phyloP scores from a whole-genome alignment of 2,888 invertebrate genomes.

The Ochropleura plecta region DNA sequence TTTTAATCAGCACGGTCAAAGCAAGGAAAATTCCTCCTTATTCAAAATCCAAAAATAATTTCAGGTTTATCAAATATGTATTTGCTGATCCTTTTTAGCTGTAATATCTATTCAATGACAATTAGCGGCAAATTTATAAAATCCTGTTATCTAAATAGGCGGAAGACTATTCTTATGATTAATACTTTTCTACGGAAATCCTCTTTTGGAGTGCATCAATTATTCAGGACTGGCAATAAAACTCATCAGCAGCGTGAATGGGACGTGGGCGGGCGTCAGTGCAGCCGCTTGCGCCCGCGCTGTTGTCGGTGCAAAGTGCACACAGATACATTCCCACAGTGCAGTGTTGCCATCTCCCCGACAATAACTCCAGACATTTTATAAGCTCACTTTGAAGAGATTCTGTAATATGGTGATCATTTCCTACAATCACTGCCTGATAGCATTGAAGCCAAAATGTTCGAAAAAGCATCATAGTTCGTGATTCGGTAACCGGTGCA shows the following conservation, averaged over 20 bases:
- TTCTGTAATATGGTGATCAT: not conserved
- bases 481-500: conserved; percentile 3
- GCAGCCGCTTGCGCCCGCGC: conserved; percentile 25
- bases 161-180: conserved; percentile 19
- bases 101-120: not conserved
- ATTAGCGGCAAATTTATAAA: not conserved
- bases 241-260: conserved; percentile 50
- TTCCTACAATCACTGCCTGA: not conserved
- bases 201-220: conserved; percentile 57
- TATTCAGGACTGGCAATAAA: conserved; percentile 64
- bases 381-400: conserved; percentile 4
- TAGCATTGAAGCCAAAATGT: not conserved
- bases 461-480: not conserved
- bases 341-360: conserved; percentile 42
- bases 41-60: not conserved
- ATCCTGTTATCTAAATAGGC: not conserved
- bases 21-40: not conserved
- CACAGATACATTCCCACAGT: conserved; percentile 50
- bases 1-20: conserved; percentile 19
- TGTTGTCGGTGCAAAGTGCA: not conserved
- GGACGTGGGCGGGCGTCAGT: conserved; percentile 60
- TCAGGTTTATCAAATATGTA: not conserved
- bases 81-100: not conserved
- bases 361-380: conserved; percentile 14
- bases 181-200: conserved; percentile 49